Evolutionary conservation across 2,797 vertebrate genomes (phyloP).

Genomic region (Alca torda): DNA sequence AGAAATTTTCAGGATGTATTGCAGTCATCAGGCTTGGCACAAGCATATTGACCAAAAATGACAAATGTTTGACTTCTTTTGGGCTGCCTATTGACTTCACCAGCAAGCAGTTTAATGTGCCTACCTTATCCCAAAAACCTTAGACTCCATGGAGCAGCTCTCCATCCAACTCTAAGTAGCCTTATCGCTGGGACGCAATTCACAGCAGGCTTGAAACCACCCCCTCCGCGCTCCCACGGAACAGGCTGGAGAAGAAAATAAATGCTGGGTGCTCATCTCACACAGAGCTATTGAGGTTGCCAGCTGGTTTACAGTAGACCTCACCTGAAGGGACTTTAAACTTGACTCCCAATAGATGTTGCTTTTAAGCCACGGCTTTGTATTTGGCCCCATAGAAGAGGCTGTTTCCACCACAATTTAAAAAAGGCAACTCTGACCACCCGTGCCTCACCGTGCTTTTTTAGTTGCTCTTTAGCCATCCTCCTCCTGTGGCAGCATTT

Average conservation of each 20-base stretch:
- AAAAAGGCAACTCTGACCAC: neutral
- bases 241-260: neutral
- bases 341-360: neutral
- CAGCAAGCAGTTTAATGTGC: neutral
- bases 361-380: neutral
- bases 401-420: neutral
- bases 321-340: neutral
- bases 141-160: neutral
- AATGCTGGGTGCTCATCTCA: neutral
- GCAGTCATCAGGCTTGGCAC: neutral
- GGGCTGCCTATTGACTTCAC: neutral
- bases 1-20: neutral
- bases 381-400: accelerated
- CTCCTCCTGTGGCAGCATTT: neutral
- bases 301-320: neutral
- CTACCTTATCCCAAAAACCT: neutral
- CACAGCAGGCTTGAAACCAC: neutral
- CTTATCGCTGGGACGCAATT: neutral
- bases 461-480: neutral
- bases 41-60: neutral
- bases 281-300: neutral
- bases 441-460: accelerated
- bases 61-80: neutral
- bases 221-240: neutral
- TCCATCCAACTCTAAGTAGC: neutral